Conservation (phyloP, 2,113 vertebrate genomes). For the Apistogramma diplotaenia region DNA sequence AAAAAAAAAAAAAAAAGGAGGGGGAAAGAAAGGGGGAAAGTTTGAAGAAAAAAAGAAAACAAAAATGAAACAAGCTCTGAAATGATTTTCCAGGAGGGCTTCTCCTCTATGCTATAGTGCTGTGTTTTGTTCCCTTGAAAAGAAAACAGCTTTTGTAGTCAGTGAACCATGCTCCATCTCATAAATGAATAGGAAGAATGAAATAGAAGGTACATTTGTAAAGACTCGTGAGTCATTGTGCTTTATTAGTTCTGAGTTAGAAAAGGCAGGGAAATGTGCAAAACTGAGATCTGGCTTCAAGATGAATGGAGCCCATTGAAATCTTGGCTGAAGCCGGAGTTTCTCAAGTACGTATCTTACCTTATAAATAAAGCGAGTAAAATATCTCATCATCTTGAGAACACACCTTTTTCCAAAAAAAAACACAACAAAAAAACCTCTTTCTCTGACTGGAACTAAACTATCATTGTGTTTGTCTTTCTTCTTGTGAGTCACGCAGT, state of each 20-base stretch:
- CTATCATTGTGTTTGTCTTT: background rate
- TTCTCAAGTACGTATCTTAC: background rate
- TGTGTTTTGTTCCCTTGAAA: background rate
- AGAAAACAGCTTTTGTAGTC: background rate
- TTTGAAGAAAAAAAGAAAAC: background rate
- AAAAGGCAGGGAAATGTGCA: background rate
- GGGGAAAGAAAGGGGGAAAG: background rate
- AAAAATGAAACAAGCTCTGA: background rate
- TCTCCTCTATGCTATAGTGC: background rate
- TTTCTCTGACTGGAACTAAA: background rate
- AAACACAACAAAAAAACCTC: too few relatives aligned
- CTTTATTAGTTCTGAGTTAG: conserved; percentile 5
- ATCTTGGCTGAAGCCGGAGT: background rate
- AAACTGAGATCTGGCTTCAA: background rate
- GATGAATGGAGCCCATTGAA: conserved; percentile 6
- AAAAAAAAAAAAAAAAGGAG: background rate
- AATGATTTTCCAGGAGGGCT: background rate
- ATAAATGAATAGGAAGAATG: background rate
- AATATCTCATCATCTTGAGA: background rate
- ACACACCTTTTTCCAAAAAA: background rate
- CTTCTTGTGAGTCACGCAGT: background rate
- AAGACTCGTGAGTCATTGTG: conserved; percentile 7
- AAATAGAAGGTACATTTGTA: conserved; percentile 1
- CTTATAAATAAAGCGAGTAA: background rate
- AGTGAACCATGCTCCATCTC: background rate